phyloP scores from a whole-genome alignment of 2,888 invertebrate genomes.

The Plebejus anna region DNA sequence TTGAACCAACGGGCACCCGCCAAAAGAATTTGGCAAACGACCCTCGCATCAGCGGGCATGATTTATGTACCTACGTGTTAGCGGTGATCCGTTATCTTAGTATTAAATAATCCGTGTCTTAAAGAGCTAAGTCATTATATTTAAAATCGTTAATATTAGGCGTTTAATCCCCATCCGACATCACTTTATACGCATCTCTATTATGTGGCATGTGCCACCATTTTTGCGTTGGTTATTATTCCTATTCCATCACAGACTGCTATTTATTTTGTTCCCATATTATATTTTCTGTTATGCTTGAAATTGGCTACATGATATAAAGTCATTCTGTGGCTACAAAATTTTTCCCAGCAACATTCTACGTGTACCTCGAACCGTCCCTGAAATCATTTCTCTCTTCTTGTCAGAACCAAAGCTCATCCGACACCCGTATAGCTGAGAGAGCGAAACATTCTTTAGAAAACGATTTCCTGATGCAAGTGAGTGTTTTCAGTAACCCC shows the following conservation, averaged over 20 bases:
- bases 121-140: background rate
- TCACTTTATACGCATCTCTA: background rate
- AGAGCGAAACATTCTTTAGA: constrained; percentile 77
- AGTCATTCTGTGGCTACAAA: constrained; percentile 27
- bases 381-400: constrained; percentile 62
- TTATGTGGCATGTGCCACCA: background rate
- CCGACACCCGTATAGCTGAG: constrained; percentile 77
- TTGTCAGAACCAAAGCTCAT: constrained; percentile 77
- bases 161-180: background rate
- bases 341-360: background rate
- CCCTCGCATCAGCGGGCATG: constrained; percentile 32
- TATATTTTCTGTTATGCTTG: background rate
- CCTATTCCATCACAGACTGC: background rate
- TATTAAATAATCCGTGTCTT: background rate
- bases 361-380: constrained; percentile 40
- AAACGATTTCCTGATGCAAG: constrained; percentile 76
- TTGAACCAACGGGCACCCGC: constrained; percentile 52
- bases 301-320: constrained; percentile 20
- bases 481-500: constrained; percentile 52
- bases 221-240: background rate
- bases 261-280: background rate
- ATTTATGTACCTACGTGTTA: background rate
- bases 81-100: constrained; percentile 8
- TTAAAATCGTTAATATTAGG: background rate
- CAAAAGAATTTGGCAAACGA: constrained; percentile 54